Conservation (phyloP, 2,113 vertebrate genomes). For the Hippopotamus amphibius region DNA sequence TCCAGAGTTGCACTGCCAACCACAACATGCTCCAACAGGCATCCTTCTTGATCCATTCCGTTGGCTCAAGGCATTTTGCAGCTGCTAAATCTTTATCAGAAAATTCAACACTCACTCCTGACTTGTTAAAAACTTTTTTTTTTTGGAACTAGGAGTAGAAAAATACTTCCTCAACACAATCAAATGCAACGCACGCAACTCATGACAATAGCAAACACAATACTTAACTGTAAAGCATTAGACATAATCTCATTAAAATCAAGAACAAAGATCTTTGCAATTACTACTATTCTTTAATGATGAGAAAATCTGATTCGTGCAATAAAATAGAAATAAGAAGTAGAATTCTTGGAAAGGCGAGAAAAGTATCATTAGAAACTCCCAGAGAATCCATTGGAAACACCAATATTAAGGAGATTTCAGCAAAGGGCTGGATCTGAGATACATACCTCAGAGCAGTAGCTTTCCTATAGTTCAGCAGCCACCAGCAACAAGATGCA, state of each 20-base stretch:
- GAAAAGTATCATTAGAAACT: conserved; percentile 28
- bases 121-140: background rate
- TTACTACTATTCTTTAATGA: background rate
- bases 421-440: background rate
- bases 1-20: background rate
- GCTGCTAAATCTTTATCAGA: conserved; percentile 37
- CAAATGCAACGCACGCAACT: conserved; percentile 4
- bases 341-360: background rate
- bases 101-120: background rate
- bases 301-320: background rate
- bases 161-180: background rate
- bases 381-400: background rate
- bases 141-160: conserved; percentile 5
- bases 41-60: background rate
- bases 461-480: background rate
- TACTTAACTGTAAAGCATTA: conserved; percentile 37
- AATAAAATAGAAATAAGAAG: conserved; percentile 15
- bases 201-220: background rate
- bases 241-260: conserved; percentile 28
- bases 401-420: background rate
- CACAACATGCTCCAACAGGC: background rate
- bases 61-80: background rate
- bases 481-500: background rate
- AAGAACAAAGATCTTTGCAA: background rate
- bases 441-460: background rate